A percentile compares a stretch with the other conserved stretches of the same genome.
phyloP scores from a whole-genome alignment of 2,888 invertebrate species.

The Drosophila picticornis region DNA sequence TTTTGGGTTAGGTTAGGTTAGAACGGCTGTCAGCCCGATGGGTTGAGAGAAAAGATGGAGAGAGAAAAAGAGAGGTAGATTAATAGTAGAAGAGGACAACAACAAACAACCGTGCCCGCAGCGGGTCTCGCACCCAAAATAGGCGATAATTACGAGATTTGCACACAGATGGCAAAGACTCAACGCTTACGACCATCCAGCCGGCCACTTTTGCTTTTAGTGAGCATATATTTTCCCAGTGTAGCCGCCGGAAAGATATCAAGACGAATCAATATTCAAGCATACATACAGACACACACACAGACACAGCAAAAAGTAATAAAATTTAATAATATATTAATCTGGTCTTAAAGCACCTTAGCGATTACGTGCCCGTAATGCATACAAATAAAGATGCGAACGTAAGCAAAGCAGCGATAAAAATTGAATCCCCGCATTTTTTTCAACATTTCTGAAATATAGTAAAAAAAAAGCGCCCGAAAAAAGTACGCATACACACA shows the following conservation, averaged over 20 bases:
- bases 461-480: constrained; percentile 2
- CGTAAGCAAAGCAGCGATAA: constrained; percentile 15
- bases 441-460: constrained; percentile 5
- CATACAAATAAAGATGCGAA: constrained; percentile 1
- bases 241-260: background rate
- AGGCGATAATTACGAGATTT: too few species aligned
- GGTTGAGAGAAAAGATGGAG: too few species aligned
- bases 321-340: background rate
- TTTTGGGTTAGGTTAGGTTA: too few species aligned
- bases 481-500: background rate
- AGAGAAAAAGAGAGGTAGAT: too few species aligned
- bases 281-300: background rate
- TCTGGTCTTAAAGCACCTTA: background rate
- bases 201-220: background rate
- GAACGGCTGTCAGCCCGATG: too few species aligned
- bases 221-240: too few species aligned
- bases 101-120: too few species aligned
- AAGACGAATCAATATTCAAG: background rate
- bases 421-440: background rate
- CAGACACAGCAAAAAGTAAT: background rate
- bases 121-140: too few species aligned
- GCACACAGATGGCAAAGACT: too few species aligned
- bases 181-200: too few species aligned
- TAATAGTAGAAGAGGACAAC: too few species aligned
- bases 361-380: background rate